Evolutionary conservation across 2,797 vertebrate species (phyloP), one percentile per base, ranked within the genome.

Genomic region (Oryzias dopingdopingensis): DNA sequence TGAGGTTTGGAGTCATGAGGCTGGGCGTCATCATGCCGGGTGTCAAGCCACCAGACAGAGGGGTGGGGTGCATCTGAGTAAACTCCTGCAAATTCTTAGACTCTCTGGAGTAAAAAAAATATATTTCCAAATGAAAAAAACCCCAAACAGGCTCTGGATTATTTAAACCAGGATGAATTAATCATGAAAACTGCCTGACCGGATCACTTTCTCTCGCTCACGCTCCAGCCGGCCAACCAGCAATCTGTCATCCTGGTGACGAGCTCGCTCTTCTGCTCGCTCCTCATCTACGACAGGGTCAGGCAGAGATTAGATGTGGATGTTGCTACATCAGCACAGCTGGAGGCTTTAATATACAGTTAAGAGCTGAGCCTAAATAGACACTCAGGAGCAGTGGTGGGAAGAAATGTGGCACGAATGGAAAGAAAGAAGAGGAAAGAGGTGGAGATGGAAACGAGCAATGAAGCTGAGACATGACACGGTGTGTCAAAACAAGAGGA

Each of bases 201-300:
- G 90, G 81, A 98, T 93, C 65, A 95, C 91, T 85, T 97, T 98
- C 84, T 97, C 96, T 85, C 96, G 96, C 70, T 98, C 96, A 1
- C 95, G 88, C 69, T 98, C 96, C 85, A 98, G 82, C 56, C 94
- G 92, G 29, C 93, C 90, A 1, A 90, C 86, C 56, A 98, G 86
- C 65, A 98, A 85, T 49, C 95, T 90, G 61, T 95, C 93, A 24
- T 96, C 93, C 4, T 93, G 92, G 73, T 94, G 95, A 54, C 92
- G 92, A 46, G 85, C 65, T 0, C 93, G 91, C 41, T 96, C 95
- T 0, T 95, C 95, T 5, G 74, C 91, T 10, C 92, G 92, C 67
- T 96, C 95, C 32, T 97, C 97, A 1, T 95, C 95, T 0, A 84
- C 1, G 14, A 54, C 0, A 16, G 37, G 59, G 74, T 74, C 13